Base-by-base conservation (phyloP, 2,888 invertebrate genomes). In the Tetheella fluctuosa region DNA sequence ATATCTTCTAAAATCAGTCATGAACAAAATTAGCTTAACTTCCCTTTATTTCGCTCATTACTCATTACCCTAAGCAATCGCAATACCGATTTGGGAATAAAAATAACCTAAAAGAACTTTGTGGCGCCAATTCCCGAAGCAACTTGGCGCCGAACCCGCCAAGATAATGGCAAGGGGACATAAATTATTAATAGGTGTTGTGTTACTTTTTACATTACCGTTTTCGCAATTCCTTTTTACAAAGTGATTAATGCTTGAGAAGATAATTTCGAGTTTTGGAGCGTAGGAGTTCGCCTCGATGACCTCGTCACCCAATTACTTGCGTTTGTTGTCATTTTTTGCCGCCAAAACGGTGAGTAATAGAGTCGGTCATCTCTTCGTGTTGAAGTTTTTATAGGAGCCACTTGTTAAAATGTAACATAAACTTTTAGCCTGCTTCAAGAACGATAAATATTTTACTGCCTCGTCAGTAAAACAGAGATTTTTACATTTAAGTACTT, bases 1-100 rank as follows among this genome's bases (percentile, higher is more conserved):
- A 65, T 64, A 64, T 64, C 54, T 54, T 64, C 65, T 59, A 59
- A 59, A 65, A 59, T 60, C 62, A 64, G 52, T 59, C 54, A 55
- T 59, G 55, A 57, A 66, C 70, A 69, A 71, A 74, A 76, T 77
- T 73, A 77, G 76, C 65, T 74, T 64, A 63, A 70, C 63, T 67
- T 73, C 72, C 74, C 76, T 84, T 83, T 79, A 82, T 85, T 83
- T 79, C 79, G 74, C 74, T 77, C 84, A 85, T 89, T 89, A 88
- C 84, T 89, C 88, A 88, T 88, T 87, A 85, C 82, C 79, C 77
- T 67, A 72, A 78, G 77, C 76, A 73, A 73, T 66, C 68, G 70
- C 75, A 77, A 69, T 74, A 71, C 84, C 84, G 80, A 82, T 83
- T 88, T 81, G 77, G 84, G 82, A 81, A 79, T 83, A 82, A 83